phyloP scores from a whole-genome alignment of 2,113 vertebrate species.

The Myodes glareolus region DNA sequence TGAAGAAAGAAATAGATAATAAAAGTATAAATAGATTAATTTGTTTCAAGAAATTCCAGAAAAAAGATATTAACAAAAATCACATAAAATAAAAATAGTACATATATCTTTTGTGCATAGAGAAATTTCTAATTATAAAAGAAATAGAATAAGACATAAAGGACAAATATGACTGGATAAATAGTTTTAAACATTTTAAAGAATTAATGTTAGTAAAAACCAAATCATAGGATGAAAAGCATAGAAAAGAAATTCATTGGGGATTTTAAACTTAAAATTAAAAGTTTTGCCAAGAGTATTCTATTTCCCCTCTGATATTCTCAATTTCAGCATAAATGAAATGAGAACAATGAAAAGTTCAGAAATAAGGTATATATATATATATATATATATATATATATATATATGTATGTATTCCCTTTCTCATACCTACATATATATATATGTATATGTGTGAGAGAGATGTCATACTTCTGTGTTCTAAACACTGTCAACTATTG shows the following conservation, averaged over 20 bases:
- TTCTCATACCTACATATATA: not conserved
- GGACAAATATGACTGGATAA: not conserved
- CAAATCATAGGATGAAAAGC: not conserved
- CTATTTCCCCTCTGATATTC: not conserved
- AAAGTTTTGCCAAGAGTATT: not conserved
- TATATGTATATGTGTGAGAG: not conserved
- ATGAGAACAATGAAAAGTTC: slow-evolving; percentile 17
- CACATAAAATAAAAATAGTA: not conserved
- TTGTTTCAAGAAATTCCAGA: slow-evolving; percentile 29
- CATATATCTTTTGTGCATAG: not conserved
- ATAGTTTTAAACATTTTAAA: not conserved
- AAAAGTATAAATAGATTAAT: not conserved
- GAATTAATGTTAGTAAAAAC: slow-evolving; percentile 21
- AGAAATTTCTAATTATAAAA: slow-evolving; percentile 24
- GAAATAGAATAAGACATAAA: not conserved
- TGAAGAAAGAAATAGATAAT: not conserved
- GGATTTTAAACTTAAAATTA: not conserved
- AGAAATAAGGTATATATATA: slow-evolving; percentile 36
- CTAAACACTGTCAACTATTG: not conserved
- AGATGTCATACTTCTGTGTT: not conserved
- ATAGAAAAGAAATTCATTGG: not conserved
- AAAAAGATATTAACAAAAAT: slow-evolving; percentile 22
- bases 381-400: not conserved
- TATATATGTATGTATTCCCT: not conserved
- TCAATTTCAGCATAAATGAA: slow-evolving; percentile 38